These are phyloP conservation scores for Hirtodrosophila cameraria DNA, from an alignment of 2,888 invertebrate genomes.

Conservation along the genomic window DNA sequence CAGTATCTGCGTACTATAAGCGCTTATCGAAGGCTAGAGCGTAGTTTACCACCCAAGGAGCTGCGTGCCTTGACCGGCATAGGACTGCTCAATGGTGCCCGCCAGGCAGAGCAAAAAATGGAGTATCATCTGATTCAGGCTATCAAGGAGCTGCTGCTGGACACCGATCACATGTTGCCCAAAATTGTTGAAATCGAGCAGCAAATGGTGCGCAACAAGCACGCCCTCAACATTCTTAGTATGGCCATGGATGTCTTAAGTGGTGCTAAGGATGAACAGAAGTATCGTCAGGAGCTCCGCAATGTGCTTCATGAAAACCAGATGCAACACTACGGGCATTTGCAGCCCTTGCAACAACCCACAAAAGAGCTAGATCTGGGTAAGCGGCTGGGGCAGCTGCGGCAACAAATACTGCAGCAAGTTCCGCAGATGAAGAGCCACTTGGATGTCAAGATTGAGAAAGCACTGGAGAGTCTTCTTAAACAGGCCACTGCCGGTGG, in stretches of 20 bases:
- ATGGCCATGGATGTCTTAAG: slow-evolving; percentile 80
- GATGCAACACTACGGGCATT: slow-evolving; percentile 13
- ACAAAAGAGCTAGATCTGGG: slow-evolving; percentile 7
- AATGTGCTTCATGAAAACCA: slow-evolving; percentile 45
- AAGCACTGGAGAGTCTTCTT: slow-evolving; percentile 74
- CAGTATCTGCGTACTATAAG: slow-evolving; percentile 76
- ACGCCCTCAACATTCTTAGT: slow-evolving; percentile 78
- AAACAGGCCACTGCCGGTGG: slow-evolving; percentile 62
- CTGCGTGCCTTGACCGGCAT: slow-evolving; percentile 77
- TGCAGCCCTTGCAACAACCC: slow-evolving; percentile 1
- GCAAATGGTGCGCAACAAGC: slow-evolving; percentile 78
- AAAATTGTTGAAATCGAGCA: slow-evolving; percentile 79
- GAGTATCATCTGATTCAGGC: slow-evolving; percentile 74
- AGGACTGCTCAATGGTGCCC: slow-evolving; percentile 81
- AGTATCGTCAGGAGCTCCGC: slow-evolving; percentile 68
- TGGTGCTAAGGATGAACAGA: slow-evolving; percentile 58
- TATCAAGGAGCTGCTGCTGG: slow-evolving; percentile 75
- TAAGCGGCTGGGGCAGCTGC: slow-evolving; percentile 61
- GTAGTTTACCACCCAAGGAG: slow-evolving; percentile 74
- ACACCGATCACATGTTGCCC: slow-evolving; percentile 58
- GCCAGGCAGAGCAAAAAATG: slow-evolving; percentile 80
- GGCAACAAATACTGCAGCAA: slow-evolving; percentile 69
- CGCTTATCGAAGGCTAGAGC: slow-evolving; percentile 79
- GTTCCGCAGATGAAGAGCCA: slow-evolving; percentile 73
- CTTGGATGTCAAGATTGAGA: slow-evolving; percentile 74